A percentile compares a stretch with the other conserved stretches of the same genome.
Evolutionary conservation across 2,888 invertebrate species (phyloP).

Genomic region (Stenchaetothrips biformis): DNA sequence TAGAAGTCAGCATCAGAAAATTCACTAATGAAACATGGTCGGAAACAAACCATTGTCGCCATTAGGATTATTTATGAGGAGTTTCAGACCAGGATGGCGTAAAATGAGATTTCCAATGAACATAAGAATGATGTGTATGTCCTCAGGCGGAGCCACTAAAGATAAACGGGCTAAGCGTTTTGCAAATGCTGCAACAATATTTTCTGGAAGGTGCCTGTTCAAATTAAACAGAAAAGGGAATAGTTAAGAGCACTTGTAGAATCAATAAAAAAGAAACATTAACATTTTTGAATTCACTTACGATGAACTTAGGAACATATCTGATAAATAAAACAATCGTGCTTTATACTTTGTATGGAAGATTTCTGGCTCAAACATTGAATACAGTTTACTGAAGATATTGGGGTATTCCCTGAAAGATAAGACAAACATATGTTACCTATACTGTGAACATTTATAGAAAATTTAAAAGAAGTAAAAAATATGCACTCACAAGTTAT

Average conservation of each 20-base stretch:
- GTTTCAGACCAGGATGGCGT: slow-evolving; percentile 77
- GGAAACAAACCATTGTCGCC: slow-evolving; percentile 44
- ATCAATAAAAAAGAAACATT: slow-evolving; percentile 12
- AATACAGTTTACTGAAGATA: slow-evolving; percentile 91
- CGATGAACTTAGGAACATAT: slow-evolving; percentile 89
- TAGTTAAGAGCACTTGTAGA: slow-evolving; percentile 20
- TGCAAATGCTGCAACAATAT: slow-evolving; percentile 86
- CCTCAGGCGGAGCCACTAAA: slow-evolving; percentile 75
- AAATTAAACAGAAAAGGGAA: slow-evolving; percentile 13
- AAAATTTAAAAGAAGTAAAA: slow-evolving; percentile 21
- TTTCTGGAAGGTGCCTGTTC: slow-evolving; percentile 78
- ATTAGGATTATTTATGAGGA: slow-evolving; percentile 54
- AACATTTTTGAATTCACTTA: slow-evolving; percentile 48
- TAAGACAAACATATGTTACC: neutral
- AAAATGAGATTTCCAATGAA: slow-evolving; percentile 78
- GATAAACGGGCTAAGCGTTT: slow-evolving; percentile 82
- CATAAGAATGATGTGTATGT: slow-evolving; percentile 68
- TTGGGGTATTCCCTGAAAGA: slow-evolving; percentile 78
- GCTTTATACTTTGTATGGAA: slow-evolving; percentile 87
- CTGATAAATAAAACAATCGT: slow-evolving; percentile 79
- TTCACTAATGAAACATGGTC: slow-evolving; percentile 26
- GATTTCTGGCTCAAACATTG: slow-evolving; percentile 85
- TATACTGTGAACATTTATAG: neutral
- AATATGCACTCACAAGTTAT: slow-evolving; percentile 66
- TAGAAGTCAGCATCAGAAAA: slow-evolving; percentile 5